Evolutionary conservation across 2,888 invertebrate species (phyloP), one percentile per base, ranked within the genome.

Genomic region (Villa cingulata): DNA sequence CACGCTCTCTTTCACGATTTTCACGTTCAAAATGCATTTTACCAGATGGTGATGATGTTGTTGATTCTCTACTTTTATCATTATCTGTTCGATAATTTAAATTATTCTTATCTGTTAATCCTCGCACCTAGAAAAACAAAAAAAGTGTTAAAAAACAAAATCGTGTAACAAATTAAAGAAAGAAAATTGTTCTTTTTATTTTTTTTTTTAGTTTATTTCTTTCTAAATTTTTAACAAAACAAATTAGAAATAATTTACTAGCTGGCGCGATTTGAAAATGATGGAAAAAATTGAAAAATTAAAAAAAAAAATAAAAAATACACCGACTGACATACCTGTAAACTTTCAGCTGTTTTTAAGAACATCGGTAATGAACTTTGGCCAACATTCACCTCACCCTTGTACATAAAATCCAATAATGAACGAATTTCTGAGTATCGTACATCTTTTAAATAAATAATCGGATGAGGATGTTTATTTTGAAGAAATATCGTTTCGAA

Each of bases 391-490:
- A 86, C 86, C 74, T 87, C 86, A 59, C 82, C 82, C 74, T 86
- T 87, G 75, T 92, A 91, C 89, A 91, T 90, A 71, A 89, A 91
- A 74, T 86, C 87, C 68, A 89, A 75, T 65, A 89, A 75, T 57
- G 87, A 87, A 71, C 86, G 86, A 78, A 89, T 87, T 73, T 89
- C 88, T 66, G 81, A 81, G 67, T 81, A 83, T 73, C 86, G 80
- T 66, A 90, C 88, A 81, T 89, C 89, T 79, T 87, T 88, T 65
- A 90, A 79, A 72, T 88, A 88, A 72, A 90, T 88, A 67, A 90
- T 89, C 52, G 88, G 89, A 73, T 89, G 89, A 63, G 88, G 88
- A 74, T 89, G 88, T 59, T 76, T 77, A 70, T 88, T 89, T 72
- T 86, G 85, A 64, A 87, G 77, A 72, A 89, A 87, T 74, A 90